Conservation (phyloP, 2,113 vertebrate genomes). For the Bagarius yarrelli region DNA sequence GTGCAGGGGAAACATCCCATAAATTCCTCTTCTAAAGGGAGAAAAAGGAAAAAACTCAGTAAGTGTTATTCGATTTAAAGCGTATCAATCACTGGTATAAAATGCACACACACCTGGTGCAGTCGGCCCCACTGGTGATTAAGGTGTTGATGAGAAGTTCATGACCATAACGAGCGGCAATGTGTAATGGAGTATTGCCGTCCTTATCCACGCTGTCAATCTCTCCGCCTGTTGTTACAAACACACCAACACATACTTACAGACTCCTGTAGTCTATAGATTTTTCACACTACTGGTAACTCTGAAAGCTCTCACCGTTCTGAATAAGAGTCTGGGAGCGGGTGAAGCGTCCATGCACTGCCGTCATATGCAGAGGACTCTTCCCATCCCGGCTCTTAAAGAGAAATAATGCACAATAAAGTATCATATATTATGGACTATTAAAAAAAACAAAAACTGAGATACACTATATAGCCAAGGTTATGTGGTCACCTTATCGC, state of each 20-base stretch:
- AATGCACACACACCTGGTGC: constrained; percentile 79
- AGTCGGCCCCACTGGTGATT: constrained; percentile 89
- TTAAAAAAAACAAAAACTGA: background rate
- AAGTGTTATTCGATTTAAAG: background rate
- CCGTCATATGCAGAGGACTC: constrained; percentile 94
- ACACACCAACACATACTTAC: constrained; percentile 2
- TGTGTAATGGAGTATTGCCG: constrained; percentile 93
- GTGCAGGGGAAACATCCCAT: constrained; percentile 95
- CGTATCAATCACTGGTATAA: background rate
- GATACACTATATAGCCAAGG: background rate
- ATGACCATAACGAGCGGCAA: constrained; percentile 91
- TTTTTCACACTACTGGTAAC: background rate
- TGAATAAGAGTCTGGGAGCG: constrained; percentile 95
- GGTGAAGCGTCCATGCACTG: constrained; percentile 91
- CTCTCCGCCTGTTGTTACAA: constrained; percentile 47
- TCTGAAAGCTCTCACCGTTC: constrained; percentile 77
- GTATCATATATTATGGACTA: background rate
- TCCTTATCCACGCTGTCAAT: constrained; percentile 96
- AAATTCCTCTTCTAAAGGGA: constrained; percentile 83
- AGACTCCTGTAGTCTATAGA: background rate
- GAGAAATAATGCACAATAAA: background rate
- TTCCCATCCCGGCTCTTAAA: constrained; percentile 92
- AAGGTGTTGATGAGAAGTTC: constrained; percentile 96
- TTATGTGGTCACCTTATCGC: no score
- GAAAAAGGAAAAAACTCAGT: background rate